Base-by-base conservation (phyloP, 2,113 vertebrate species). In the Euleptes europaea region DNA sequence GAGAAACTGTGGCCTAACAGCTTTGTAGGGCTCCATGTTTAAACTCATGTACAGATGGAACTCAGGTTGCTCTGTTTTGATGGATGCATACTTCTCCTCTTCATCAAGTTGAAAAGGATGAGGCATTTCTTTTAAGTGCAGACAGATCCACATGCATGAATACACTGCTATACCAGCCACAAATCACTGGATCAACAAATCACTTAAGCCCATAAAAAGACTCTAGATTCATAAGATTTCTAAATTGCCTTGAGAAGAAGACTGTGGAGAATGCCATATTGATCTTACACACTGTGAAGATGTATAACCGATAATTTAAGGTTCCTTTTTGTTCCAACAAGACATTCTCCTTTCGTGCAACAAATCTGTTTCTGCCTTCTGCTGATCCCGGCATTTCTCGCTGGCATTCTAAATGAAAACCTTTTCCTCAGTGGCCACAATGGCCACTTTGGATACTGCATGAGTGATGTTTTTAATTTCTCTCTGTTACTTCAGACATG, bases 391-490 rank as follows among this genome's bases (percentile, higher is more conserved):
- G 74, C 88, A 85, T 90, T 94, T 92, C 86, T 47, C 82, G 88
- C 31, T 9, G 26, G 49, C 44, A 71, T 87, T 80, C 54, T 87
- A 92, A 93, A 93, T 91, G 84, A 90, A 92, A 84, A 31, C 17
- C 66, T 87, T 87, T 92, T 74, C 83, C 85, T 85, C 72, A 1
- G 86, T 92, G 85, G 88, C 86, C 81, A 92, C 88, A 89, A 93
- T 80, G 75, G 93, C 84, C 86, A 85, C 35, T 91, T 90, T 57
- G 42, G 89, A 82, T 82, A 86, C 33, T 83, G 67, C 8, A 69
- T 87, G 91, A 94, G n/a, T 91, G 78, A 93, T 90, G 38, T 2
- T 87, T 94, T 92, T 93, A 93, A 94, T 94, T 94, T 95, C 85
- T 91, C 86, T 87, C 69, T 90, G 66, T 82, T 49, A 86, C 35